Evolutionary conservation across 1,140 invertebrate species (phyloP).

Genomic region (Halotydeus destructor): DNA sequence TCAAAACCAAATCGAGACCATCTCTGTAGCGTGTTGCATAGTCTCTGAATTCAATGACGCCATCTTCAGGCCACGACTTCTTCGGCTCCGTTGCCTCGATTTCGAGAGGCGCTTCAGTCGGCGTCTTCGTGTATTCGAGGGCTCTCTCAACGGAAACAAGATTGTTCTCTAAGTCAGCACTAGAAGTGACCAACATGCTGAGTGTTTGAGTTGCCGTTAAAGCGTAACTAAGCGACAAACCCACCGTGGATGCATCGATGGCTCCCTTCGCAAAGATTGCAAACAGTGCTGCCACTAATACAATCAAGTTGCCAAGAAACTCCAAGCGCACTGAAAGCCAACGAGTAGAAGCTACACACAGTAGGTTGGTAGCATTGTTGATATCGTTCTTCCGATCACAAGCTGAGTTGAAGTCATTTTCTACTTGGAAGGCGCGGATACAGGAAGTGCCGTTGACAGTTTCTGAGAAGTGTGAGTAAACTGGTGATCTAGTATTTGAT

Average conservation of each 20-base stretch:
- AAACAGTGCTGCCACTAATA: constrained; percentile 47
- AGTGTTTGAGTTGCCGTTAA: constrained; percentile 43
- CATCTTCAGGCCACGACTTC: constrained; percentile 20
- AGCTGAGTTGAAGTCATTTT: constrained; percentile 22
- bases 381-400: constrained; percentile 30
- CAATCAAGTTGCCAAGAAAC: constrained; percentile 21
- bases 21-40: constrained; percentile 20
- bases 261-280: constrained; percentile 49
- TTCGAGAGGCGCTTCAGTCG: too few relatives aligned
- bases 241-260: constrained; percentile 52
- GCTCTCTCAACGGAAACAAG: constrained; percentile 40
- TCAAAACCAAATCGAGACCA: constrained; percentile 21
- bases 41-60: constrained; percentile 20
- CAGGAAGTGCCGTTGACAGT: constrained; percentile 23
- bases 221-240: constrained; percentile 69
- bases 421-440: constrained; percentile 23
- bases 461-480: constrained; percentile 31
- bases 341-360: constrained; percentile 18
- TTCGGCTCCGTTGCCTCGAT: constrained; percentile 12
- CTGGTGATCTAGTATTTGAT: constrained; percentile 29
- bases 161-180: constrained; percentile 39
- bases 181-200: constrained; percentile 37
- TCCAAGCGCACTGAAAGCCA: constrained; percentile 26
- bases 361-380: constrained; percentile 28
- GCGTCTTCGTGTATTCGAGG: constrained; percentile 43